Percentiles rank a stretch among this genome's conserved stretches.
These are phyloP conservation scores for Corydoras sp. DNA, from an alignment of 2,113 vertebrate genomes.

Conservation along the genomic window DNA sequence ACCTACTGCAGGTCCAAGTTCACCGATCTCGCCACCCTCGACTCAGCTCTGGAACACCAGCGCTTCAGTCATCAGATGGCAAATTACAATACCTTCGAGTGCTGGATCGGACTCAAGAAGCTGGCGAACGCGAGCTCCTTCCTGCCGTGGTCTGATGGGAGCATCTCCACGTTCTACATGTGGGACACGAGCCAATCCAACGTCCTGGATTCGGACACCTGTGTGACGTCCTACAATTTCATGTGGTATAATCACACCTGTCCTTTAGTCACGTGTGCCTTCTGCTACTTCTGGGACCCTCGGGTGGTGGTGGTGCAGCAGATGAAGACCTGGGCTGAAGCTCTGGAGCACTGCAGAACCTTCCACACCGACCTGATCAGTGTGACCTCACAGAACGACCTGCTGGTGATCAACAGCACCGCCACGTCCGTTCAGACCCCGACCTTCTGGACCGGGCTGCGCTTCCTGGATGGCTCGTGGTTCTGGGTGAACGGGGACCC, in stretches of 20 bases:
- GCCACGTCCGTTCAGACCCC: not conserved
- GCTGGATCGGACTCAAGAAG: too few species aligned
- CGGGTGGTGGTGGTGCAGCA: conserved; percentile 5
- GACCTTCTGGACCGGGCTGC: conserved; percentile 6
- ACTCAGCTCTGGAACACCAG: too few species aligned
- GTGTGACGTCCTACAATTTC: too few species aligned
- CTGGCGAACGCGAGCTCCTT: too few species aligned
- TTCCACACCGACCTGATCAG: conserved; percentile 7
- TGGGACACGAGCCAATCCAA: too few species aligned
- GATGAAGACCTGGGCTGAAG: conserved; percentile 6
- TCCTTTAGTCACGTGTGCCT: not conserved
- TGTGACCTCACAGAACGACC: not conserved
- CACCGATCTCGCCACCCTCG: too few species aligned
- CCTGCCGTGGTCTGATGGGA: too few species aligned
- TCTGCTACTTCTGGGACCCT: conserved; percentile 10
- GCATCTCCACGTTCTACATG: too few species aligned
- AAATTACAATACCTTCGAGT: too few species aligned
- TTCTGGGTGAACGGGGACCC: not conserved
- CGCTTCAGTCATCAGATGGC: too few species aligned
- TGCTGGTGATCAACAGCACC: not conserved
- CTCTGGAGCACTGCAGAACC: conserved; percentile 11
- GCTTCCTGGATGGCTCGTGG: conserved; percentile 7
- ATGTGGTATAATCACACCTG: too few species aligned
- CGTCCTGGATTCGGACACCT: too few species aligned
- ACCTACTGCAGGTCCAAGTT: not conserved